Evolutionary conservation across 2,113 vertebrate genomes (phyloP).

Genomic region (Ciconia maguari): DNA sequence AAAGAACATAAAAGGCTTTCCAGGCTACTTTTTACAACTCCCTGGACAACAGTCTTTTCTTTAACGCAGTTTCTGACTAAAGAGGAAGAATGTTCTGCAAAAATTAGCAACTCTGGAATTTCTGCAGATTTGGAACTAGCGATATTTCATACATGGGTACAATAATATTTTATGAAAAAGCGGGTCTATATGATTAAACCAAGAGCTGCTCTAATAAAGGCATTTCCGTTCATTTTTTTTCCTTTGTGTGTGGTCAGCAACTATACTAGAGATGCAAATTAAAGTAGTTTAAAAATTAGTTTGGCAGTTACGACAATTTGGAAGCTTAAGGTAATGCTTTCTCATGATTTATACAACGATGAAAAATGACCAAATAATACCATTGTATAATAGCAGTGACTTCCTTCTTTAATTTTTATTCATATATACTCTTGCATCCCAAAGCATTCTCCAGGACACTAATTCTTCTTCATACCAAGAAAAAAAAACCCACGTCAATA

Average conservation of each 20-base stretch:
- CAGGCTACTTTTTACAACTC: constrained; percentile 58
- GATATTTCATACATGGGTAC: neutral
- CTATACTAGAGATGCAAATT: neutral
- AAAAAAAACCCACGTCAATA: neutral
- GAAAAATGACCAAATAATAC: neutral
- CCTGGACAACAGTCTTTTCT: constrained; percentile 18
- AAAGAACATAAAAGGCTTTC: constrained; percentile 54
- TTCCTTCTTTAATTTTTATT: neutral
- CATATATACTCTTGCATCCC: neutral
- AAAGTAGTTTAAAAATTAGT: constrained; percentile 7
- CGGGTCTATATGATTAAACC: neutral
- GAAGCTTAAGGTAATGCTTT: neutral
- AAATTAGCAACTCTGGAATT: constrained; percentile 39
- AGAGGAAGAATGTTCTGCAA: neutral
- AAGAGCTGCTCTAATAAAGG: neutral
- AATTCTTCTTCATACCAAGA: neutral
- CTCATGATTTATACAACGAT: neutral
- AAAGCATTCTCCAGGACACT: neutral
- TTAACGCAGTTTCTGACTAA: constrained; percentile 7
- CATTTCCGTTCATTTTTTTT: neutral
- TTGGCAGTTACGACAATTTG: neutral
- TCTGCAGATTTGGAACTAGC: neutral
- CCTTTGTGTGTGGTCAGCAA: neutral
- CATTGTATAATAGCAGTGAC: neutral
- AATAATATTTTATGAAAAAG: neutral